Percentiles rank a stretch among this genome's conserved stretches.
Conservation (phyloP, 2,797 vertebrate species). For the Poeciliopsis paucimaculata region DNA sequence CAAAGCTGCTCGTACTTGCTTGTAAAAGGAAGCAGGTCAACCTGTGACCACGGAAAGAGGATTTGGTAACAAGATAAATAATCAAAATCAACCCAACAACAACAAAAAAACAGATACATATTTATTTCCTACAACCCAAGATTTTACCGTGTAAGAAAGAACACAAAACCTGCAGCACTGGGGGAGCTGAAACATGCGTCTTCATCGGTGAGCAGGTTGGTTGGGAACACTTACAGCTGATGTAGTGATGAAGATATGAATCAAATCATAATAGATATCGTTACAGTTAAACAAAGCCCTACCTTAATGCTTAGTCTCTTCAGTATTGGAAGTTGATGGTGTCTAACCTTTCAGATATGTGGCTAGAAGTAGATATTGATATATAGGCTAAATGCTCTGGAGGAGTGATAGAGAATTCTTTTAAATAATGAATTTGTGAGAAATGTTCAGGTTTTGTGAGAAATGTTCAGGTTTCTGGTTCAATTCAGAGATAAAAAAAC, state of each 20-base stretch:
- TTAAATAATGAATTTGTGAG: conserved; percentile 1
- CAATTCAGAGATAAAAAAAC: background rate
- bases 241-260: conserved; percentile 18
- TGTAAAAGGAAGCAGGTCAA: conserved; percentile 55
- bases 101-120: conserved; percentile 48
- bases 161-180: conserved; percentile 45
- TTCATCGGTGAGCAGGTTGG: background rate
- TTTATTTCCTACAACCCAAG: conserved; percentile 49
- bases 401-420: background rate
- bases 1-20: background rate
- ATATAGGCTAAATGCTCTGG: background rate
- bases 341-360: background rate
- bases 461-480: background rate
- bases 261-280: background rate
- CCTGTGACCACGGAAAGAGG: conserved; percentile 54
- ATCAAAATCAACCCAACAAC: conserved; percentile 55
- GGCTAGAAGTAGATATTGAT: background rate
- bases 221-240: conserved; percentile 8
- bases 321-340: background rate
- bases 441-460: too few species aligned
- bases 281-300: background rate
- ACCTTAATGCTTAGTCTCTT: background rate
- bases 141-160: conserved; percentile 43
- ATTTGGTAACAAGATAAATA: conserved; percentile 72
- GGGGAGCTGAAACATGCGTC: conserved; percentile 6